Evolutionary conservation across 2,888 invertebrate species (phyloP).

Genomic region (Aporophyla lueneburgensis): DNA sequence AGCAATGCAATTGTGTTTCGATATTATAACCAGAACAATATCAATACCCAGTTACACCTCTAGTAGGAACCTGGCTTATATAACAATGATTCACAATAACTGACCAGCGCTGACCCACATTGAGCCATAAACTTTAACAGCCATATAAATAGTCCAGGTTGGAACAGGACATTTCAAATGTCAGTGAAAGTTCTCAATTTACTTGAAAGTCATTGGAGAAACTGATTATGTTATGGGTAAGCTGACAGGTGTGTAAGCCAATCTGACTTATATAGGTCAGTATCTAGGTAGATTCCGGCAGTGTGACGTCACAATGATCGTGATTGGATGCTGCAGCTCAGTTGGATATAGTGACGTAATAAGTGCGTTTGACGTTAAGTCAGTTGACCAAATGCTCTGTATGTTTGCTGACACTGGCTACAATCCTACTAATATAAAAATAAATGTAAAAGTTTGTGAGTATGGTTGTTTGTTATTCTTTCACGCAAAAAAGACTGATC

Average conservation of each 20-base stretch:
- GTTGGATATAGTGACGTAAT: not conserved
- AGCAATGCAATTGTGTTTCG: not conserved
- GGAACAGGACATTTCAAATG: slow-evolving; percentile 21
- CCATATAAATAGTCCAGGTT: slow-evolving; percentile 37
- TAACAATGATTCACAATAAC: slow-evolving; percentile 56
- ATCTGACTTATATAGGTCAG: not conserved
- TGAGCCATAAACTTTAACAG: slow-evolving; percentile 33
- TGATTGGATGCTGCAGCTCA: not conserved
- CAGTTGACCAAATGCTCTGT: not conserved
- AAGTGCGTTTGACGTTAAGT: not conserved
- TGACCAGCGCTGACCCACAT: slow-evolving; percentile 53
- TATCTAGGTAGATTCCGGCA: not conserved
- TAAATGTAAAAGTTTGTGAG: no score
- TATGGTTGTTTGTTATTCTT: no score
- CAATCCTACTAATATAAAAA: no score
- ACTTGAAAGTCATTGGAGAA: slow-evolving; percentile 3
- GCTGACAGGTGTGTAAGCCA: not conserved
- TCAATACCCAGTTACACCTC: slow-evolving; percentile 28
- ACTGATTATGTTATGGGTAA: not conserved
- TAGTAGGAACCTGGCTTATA: slow-evolving; percentile 54
- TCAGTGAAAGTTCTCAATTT: slow-evolving; percentile 40
- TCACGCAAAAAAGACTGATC: no score
- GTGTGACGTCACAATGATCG: slow-evolving; percentile 4
- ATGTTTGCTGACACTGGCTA: not conserved
- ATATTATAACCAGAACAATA: not conserved